phyloP scores from a whole-genome alignment of 2,113 vertebrate genomes.

The Tetrao urogallus region DNA sequence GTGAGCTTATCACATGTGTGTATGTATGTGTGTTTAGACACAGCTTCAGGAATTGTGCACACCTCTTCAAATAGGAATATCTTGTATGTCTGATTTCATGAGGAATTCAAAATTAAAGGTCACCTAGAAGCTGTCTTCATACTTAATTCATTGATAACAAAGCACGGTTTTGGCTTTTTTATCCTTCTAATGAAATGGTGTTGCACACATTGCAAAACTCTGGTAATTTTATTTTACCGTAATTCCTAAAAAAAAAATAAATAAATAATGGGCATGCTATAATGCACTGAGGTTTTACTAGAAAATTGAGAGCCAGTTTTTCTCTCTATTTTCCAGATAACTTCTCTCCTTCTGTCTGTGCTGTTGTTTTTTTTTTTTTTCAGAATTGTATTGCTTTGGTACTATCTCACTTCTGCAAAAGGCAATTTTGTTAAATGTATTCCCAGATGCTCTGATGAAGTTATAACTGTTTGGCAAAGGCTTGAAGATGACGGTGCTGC shows the following conservation, averaged over 20 bases:
- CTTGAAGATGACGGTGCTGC: slow-evolving; percentile 56
- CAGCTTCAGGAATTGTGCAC: not conserved
- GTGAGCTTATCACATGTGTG: not conserved
- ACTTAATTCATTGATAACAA: not conserved
- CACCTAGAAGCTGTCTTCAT: not conserved
- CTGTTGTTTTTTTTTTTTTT: slow-evolving; percentile 66
- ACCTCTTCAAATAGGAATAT: not conserved
- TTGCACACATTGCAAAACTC: slow-evolving; percentile 26
- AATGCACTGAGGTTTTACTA: slow-evolving; percentile 56
- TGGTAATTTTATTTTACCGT: slow-evolving; percentile 59
- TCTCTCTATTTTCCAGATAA: slow-evolving; percentile 22
- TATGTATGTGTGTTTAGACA: not conserved
- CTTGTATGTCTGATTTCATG: not conserved
- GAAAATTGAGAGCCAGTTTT: slow-evolving; percentile 57
- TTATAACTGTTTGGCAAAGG: slow-evolving; percentile 76
- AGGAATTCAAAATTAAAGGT: slow-evolving; percentile 25
- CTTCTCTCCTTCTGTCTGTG: slow-evolving; percentile 27
- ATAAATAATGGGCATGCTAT: slow-evolving; percentile 29
- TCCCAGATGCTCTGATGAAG: slow-evolving; percentile 77
- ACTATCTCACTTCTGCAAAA: slow-evolving; percentile 64
- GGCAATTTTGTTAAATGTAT: slow-evolving; percentile 74
- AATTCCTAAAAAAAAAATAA: slow-evolving; percentile 19
- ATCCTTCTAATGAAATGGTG: slow-evolving; percentile 22
- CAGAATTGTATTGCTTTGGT: slow-evolving; percentile 55
- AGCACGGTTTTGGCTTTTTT: not conserved